phyloP scores from a whole-genome alignment of 2,797 vertebrate species.

The Cirrhinus mrigala region DNA sequence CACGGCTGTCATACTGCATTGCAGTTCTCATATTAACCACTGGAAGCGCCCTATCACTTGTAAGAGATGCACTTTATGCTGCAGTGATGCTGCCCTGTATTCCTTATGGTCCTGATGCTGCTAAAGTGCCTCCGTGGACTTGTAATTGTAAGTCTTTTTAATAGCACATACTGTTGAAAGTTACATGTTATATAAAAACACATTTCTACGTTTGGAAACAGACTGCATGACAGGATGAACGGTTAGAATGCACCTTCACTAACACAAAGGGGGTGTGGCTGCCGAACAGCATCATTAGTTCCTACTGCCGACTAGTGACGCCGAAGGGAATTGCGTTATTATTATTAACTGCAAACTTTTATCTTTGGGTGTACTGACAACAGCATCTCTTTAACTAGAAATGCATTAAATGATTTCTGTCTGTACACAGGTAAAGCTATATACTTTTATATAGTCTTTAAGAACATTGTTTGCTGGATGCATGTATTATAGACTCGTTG shows the following conservation, averaged over 20 bases:
- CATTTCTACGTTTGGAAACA: not conserved
- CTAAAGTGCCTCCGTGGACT: not conserved
- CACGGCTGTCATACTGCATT: conserved; percentile 14
- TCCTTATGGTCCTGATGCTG: not conserved
- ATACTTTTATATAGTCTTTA: not conserved
- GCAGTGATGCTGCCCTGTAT: not conserved
- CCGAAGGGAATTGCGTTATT: not conserved
- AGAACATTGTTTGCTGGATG: not conserved
- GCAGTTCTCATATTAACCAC: not conserved
- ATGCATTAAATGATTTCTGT: not conserved
- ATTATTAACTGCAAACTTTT: not conserved
- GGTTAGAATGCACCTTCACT: not conserved
- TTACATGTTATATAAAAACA: not conserved
- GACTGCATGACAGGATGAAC: not conserved
- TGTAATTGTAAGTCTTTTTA: not conserved
- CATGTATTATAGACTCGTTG: not conserved
- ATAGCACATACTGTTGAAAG: not conserved
- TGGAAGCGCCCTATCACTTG: not conserved
- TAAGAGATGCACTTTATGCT: not conserved
- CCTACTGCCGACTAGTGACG: conserved; percentile 6
- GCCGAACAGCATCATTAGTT: not conserved
- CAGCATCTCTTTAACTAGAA: not conserved
- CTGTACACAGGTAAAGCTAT: not conserved
- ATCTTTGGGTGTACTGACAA: not conserved
- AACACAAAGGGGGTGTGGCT: not conserved